A percentile compares a stretch with the other conserved stretches of the same genome.
phyloP scores from a whole-genome alignment of 2,113 vertebrate genomes.

The Myrmophylax atrothorax region DNA sequence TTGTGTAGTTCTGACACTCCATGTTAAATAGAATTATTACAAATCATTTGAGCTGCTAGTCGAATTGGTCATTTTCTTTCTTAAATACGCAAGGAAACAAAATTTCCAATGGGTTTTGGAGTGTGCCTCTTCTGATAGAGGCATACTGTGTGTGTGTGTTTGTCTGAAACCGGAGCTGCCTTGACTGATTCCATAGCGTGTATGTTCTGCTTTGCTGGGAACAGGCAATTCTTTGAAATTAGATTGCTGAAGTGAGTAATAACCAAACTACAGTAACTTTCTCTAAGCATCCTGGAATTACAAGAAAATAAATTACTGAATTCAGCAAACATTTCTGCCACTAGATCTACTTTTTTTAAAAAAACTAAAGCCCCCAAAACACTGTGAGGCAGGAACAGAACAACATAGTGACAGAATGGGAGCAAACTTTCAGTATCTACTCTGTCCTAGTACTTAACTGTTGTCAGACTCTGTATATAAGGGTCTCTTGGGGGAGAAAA shows the following conservation, averaged over 20 bases:
- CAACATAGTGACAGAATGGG: background rate
- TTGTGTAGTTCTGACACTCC: background rate
- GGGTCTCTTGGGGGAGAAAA: background rate
- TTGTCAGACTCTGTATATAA: background rate
- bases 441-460: background rate
- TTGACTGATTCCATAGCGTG: background rate
- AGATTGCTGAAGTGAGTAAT: background rate
- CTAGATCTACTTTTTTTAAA: background rate
- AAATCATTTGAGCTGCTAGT: background rate
- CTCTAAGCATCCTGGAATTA: background rate
- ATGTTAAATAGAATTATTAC: background rate
- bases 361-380: background rate
- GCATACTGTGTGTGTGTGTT: background rate
- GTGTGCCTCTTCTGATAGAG: background rate
- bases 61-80: fast-evolving
- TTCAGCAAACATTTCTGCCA: background rate
- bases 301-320: background rate
- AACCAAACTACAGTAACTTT: background rate
- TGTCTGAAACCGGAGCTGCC: background rate
- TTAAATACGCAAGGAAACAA: background rate
- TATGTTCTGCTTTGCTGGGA: background rate
- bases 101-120: background rate
- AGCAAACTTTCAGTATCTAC: background rate
- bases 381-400: background rate
- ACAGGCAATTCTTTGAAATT: background rate